Evolutionary conservation across 2,113 vertebrate genomes (phyloP).

Genomic region (Propithecus coquereli): DNA sequence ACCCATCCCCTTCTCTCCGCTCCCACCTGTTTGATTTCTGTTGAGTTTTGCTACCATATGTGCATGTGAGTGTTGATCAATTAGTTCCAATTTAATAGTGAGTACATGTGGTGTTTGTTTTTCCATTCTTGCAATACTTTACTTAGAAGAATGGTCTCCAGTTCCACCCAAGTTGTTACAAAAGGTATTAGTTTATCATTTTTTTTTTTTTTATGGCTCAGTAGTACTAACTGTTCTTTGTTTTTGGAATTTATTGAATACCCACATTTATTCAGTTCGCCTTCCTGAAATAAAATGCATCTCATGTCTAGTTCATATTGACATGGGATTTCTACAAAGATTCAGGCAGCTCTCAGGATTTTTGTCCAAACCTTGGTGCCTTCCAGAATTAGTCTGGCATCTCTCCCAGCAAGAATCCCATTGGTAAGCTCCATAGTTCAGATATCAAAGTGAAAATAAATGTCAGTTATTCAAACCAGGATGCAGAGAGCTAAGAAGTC

Average conservation of each 20-base stretch:
- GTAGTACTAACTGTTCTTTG: background rate
- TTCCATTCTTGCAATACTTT: too few species aligned
- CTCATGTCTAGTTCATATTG: background rate
- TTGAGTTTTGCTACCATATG: too few species aligned
- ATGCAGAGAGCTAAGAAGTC: constrained; percentile 50
- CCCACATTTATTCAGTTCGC: background rate
- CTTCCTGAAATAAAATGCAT: constrained; percentile 32
- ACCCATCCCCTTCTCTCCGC: too few species aligned
- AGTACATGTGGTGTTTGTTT: too few species aligned
- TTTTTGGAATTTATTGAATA: background rate
- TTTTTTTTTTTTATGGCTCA: too few species aligned
- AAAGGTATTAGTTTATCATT: too few species aligned
- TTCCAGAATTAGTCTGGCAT: constrained; percentile 49
- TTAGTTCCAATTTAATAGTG: too few species aligned
- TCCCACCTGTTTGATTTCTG: too few species aligned
- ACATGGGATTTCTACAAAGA: background rate
- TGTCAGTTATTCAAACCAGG: constrained; percentile 55
- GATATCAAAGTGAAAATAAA: constrained; percentile 72
- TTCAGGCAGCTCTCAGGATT: background rate
- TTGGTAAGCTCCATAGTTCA: constrained; percentile 49
- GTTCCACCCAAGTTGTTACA: too few species aligned
- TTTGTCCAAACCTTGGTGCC: constrained; percentile 15
- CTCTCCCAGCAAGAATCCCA: constrained; percentile 54
- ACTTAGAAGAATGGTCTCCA: too few species aligned
- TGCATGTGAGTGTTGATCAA: too few species aligned